phyloP scores from a whole-genome alignment of 2,888 invertebrate genomes.

The Arctia plantaginis region DNA sequence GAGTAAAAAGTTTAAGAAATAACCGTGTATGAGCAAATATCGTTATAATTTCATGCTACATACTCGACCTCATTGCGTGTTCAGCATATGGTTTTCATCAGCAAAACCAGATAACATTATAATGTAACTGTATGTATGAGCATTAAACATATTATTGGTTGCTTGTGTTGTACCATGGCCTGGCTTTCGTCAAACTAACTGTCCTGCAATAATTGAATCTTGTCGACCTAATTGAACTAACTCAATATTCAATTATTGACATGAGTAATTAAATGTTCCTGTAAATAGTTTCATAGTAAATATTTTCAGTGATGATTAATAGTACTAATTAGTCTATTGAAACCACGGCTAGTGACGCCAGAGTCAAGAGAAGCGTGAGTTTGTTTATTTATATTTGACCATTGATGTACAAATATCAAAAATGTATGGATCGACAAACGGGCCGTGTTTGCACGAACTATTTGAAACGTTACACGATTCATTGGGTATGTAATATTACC shows the following conservation, averaged over 20 bases:
- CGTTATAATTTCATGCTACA: constrained; percentile 41
- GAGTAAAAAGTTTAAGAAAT: constrained; percentile 40
- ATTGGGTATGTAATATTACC: neutral
- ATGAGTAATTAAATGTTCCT: neutral
- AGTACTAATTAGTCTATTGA: neutral
- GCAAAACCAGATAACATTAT: constrained; percentile 27
- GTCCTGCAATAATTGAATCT: constrained; percentile 2
- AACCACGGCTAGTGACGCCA: too few relatives aligned
- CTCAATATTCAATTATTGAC: neutral
- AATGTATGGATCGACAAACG: neutral
- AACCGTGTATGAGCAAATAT: constrained; percentile 37
- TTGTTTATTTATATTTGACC: neutral
- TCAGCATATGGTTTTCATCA: constrained; percentile 47
- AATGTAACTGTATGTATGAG: constrained; percentile 38
- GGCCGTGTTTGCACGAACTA: neutral
- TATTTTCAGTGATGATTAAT: neutral
- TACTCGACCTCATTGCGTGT: constrained; percentile 44
- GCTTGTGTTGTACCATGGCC: constrained; percentile 18
- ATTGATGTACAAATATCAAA: too few relatives aligned
- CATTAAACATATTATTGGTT: constrained; percentile 33
- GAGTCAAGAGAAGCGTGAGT: too few relatives aligned
- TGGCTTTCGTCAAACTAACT: constrained; percentile 15
- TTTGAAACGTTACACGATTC: too few relatives aligned
- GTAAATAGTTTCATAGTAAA: neutral
- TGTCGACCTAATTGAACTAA: neutral